phyloP scores from a whole-genome alignment of 2,797 vertebrate species.

The Fistularia commersonii region DNA sequence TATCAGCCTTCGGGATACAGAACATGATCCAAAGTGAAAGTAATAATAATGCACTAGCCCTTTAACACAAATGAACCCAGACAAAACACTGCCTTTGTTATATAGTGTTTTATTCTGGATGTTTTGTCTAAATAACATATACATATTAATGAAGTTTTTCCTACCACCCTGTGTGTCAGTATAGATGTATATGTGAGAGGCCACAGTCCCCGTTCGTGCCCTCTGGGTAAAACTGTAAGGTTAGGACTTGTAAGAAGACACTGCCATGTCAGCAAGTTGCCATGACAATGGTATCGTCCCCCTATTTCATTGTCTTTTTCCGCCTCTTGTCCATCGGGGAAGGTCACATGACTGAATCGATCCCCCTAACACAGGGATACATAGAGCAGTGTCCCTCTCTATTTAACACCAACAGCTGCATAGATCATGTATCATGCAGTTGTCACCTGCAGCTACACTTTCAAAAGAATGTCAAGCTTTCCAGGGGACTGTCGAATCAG shows the following conservation, averaged over 20 bases:
- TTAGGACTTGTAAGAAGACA: conserved; percentile 75
- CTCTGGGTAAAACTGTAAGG: conserved; percentile 64
- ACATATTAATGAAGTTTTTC: conserved; percentile 25
- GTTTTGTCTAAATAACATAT: conserved; percentile 10
- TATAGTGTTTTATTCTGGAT: not conserved
- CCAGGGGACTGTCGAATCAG: conserved; percentile 11
- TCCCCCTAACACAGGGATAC: conserved; percentile 45
- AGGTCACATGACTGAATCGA: conserved; percentile 66
- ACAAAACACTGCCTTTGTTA: too few relatives aligned
- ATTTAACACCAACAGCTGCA: conserved; percentile 23
- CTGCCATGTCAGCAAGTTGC: conserved; percentile 73
- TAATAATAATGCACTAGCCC: too few relatives aligned
- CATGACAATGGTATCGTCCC: conserved; percentile 65
- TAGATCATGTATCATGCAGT: conserved; percentile 43
- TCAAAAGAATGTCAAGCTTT: conserved; percentile 14
- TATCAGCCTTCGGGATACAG: too few relatives aligned
- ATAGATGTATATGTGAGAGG: conserved; percentile 7
- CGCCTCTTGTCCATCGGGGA: conserved; percentile 47
- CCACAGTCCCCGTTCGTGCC: conserved; percentile 34
- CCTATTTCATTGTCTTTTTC: conserved; percentile 62
- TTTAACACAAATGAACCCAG: too few relatives aligned
- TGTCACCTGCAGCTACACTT: conserved; percentile 35
- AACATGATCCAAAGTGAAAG: too few relatives aligned
- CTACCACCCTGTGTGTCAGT: conserved; percentile 2
- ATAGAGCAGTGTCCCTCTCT: conserved; percentile 18